Conservation (phyloP, 2,797 vertebrate species). For the Fringilla coelebs region DNA sequence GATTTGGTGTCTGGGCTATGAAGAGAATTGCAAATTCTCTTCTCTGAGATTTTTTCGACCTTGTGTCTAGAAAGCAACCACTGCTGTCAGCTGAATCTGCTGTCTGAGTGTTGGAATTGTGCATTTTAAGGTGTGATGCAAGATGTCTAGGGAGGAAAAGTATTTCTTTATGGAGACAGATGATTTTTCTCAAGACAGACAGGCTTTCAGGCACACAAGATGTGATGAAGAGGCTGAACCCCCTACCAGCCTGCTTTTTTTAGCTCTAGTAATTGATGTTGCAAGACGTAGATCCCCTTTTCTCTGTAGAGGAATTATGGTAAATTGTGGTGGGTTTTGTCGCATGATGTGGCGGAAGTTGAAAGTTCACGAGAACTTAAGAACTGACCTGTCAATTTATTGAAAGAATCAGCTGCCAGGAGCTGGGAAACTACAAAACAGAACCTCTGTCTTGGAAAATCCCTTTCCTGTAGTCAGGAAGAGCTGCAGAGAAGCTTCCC, state of each 20-base stretch:
- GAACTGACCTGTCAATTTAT: not conserved
- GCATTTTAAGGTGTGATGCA: not conserved
- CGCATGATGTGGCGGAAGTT: accelerated
- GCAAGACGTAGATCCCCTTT: not conserved
- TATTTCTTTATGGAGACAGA: not conserved
- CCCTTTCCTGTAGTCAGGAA: not conserved
- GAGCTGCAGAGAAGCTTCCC: not conserved
- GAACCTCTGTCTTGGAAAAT: not conserved
- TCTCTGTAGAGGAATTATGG: not conserved
- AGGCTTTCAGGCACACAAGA: not conserved
- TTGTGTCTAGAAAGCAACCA: not conserved
- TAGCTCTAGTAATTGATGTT: not conserved
- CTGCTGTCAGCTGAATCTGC: not conserved
- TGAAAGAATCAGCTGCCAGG: not conserved
- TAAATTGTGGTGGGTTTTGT: not conserved
- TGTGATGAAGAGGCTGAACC: not conserved
- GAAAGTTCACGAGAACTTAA: not conserved
- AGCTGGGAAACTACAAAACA: not conserved
- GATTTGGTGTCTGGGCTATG: not conserved
- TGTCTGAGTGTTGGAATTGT: not conserved
- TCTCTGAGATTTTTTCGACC: not conserved
- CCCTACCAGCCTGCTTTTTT: not conserved
- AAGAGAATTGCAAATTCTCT: not conserved
- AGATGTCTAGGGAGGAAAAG: not conserved
- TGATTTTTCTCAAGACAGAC: not conserved